Conservation (phyloP, 2,888 invertebrate species). For the Sinelater perroti region DNA sequence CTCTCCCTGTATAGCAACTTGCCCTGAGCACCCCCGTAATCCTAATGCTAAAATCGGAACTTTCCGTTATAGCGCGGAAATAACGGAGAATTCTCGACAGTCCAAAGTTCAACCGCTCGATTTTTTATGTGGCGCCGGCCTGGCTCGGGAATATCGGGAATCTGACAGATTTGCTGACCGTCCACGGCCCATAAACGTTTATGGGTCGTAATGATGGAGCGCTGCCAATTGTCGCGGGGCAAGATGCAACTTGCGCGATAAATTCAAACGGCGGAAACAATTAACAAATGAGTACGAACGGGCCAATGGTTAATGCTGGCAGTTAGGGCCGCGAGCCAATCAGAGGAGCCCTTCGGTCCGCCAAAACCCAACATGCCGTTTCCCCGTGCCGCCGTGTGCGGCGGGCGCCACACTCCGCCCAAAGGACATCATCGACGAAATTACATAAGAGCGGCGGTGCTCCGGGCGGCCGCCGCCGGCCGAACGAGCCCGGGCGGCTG, state of each 20-base stretch:
- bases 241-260: background rate
- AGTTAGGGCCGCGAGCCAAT: slow-evolving; percentile 1
- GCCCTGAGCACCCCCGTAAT: no score
- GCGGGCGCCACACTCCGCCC: slow-evolving; percentile 6
- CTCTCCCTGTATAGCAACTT: no score
- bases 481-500: no score
- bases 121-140: no score
- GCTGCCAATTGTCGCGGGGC: background rate
- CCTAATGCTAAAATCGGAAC: no score
- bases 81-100: background rate
- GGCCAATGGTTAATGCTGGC: background rate
- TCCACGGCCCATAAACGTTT: background rate
- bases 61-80: no score
- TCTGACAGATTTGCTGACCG: background rate
- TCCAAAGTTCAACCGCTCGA: slow-evolving; percentile 1
- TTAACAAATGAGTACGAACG: background rate
- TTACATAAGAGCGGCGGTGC: slow-evolving; percentile 4
- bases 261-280: background rate
- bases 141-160: no score
- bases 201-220: background rate
- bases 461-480: no score
- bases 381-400: no score
- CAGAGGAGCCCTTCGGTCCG: background rate
- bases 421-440: slow-evolving; percentile 8
- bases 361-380: background rate